Percentiles rank a stretch among this genome's conserved stretches.
Evolutionary conservation across 2,888 invertebrate species (phyloP).

Genomic region (Sminthurides aquaticus): DNA sequence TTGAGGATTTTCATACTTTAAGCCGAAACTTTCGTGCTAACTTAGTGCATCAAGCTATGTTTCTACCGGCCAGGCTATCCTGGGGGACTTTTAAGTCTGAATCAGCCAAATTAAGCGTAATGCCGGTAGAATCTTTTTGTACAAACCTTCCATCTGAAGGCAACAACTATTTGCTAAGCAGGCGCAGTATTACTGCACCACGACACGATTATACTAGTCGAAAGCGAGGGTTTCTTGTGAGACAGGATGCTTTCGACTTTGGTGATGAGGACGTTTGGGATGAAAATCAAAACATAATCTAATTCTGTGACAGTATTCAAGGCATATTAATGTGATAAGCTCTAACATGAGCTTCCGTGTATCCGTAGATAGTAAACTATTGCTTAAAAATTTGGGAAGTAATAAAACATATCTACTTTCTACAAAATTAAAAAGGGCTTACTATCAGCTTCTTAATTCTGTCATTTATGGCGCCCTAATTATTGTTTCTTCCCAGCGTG

Average conservation of each 20-base stretch:
- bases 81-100: not conserved
- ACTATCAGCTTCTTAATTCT: no score
- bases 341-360: no score
- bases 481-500: no score
- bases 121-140: not conserved
- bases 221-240: conserved; percentile 23
- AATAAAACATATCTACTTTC: not conserved
- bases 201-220: not conserved
- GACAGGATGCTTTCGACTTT: conserved; percentile 39
- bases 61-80: not conserved
- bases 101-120: not conserved
- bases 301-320: not conserved
- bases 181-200: not conserved
- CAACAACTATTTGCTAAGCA: not conserved
- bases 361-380: not conserved
- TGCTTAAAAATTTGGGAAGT: not conserved
- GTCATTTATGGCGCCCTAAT: no score
- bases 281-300: conserved; percentile 31
- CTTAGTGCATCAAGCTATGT: not conserved
- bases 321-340: not conserved
- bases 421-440: no score
- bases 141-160: not conserved
- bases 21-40: not conserved
- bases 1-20: not conserved
- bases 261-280: conserved; percentile 29